phyloP scores from a whole-genome alignment of 2,113 vertebrate genomes.

The Lethenteron camtschaticum region DNA sequence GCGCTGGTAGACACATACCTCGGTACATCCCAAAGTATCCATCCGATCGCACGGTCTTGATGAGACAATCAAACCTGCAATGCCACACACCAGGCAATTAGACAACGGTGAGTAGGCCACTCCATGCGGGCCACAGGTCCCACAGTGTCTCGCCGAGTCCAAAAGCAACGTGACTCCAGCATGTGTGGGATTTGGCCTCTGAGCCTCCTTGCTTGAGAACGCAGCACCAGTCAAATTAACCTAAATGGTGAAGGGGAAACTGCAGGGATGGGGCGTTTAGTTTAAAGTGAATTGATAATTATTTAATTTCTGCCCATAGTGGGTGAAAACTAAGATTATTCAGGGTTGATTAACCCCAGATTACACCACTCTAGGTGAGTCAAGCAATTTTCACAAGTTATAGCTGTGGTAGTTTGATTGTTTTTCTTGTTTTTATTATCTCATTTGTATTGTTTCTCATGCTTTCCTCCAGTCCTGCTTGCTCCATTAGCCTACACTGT shows the following conservation, averaged over 20 bases:
- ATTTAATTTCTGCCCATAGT: too few species aligned
- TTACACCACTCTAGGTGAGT: too few species aligned
- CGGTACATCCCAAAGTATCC: constrained; percentile 57
- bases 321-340: too few species aligned
- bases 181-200: not conserved
- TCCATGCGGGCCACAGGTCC: not conserved
- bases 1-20: constrained; percentile 22
- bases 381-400: too few species aligned
- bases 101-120: not conserved
- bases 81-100: not conserved
- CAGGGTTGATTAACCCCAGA: too few species aligned
- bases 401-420: too few species aligned
- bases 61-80: constrained; percentile 41
- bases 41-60: constrained; percentile 39
- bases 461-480: too few species aligned
- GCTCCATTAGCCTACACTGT: too few species aligned
- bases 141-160: not conserved
- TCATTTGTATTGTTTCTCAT: too few species aligned
- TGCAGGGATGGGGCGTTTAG: too few species aligned
- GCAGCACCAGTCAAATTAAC: not conserved
- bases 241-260: not conserved
- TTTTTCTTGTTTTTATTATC: too few species aligned
- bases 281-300: too few species aligned
- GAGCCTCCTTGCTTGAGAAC: not conserved
- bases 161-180: not conserved